Evolutionary conservation across 37 sponge, comb jelly and placozoan genomes (phyloP), one percentile per base, ranked within the genome.

Genomic region (Bolinopsis microptera): DNA sequence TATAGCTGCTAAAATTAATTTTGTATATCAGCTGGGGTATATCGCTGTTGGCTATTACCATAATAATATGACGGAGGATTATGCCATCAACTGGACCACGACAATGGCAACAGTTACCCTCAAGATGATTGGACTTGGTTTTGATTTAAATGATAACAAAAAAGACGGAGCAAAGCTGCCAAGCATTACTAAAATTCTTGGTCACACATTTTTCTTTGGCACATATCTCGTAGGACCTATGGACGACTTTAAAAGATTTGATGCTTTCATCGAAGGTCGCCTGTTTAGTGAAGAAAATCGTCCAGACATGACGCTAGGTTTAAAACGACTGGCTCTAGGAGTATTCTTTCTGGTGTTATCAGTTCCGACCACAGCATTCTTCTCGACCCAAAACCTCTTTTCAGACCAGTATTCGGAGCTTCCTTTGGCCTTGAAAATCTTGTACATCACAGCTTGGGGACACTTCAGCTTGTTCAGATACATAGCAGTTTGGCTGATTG

Each of bases 71-170:
- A 16, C 61, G 0, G 32, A 28, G 35, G 90, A 86, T 40, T 86
- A 86, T 86, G 61, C 90, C 26, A 86, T 86, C 61, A 86, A 86
- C 30, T 86, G 90, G 90, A 86, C 90, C 0, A 86, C 90, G 0
- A 36, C 90, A 9, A 35, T 36, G 35, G n/a, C 90, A 0, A 13
- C 36, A 24, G 38, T 86, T 22, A 39, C 90, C 5, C 48, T 86
- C 16, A 86, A 86, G 36, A 39, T 86, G 61, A 86, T 41, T 41
- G 90, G 90, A 1, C 61, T 86, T 13, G 90, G 90, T 13, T 86
- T 86, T 40, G 90, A 86, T 40, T n/a, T 86, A 27, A 41, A 41
- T 1, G 90, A 40, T 16, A 41, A 27, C 38, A 86, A 86, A 25
- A 48, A 86, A 36, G 5, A 9, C 0, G 75, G 26, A 28, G 31